Conservation (phyloP, 2,113 vertebrate species). For the Aramus guarauna region DNA sequence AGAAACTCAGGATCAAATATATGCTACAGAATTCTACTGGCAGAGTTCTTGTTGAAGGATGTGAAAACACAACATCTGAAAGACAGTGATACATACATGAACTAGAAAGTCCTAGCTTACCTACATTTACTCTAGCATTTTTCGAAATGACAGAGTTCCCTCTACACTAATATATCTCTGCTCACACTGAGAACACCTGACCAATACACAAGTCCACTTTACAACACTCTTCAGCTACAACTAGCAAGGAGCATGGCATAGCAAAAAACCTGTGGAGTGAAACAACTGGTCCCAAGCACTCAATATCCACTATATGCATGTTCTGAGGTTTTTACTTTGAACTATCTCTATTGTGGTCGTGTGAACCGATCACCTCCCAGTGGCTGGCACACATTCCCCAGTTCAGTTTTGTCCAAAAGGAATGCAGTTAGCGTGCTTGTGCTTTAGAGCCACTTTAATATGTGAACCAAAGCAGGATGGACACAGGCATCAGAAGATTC, state of each 20-base stretch:
- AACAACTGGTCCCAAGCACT: neutral
- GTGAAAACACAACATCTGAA: neutral
- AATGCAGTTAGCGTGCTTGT: neutral
- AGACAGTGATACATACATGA: neutral
- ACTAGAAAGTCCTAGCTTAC: neutral
- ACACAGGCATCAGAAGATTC: neutral
- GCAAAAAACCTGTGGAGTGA: neutral
- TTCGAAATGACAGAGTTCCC: neutral
- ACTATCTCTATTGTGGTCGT: too few relatives aligned
- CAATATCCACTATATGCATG: fast-evolving
- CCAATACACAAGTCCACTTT: neutral
- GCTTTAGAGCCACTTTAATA: neutral
- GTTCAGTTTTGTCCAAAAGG: neutral
- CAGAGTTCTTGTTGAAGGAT: neutral
- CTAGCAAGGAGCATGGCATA: neutral
- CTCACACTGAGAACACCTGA: neutral
- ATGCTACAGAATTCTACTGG: neutral
- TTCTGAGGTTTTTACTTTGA: neutral
- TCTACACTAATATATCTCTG: neutral
- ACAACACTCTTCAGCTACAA: neutral
- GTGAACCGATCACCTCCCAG: neutral
- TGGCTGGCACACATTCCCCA: fast-evolving
- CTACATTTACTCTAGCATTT: neutral
- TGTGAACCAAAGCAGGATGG: fast-evolving
- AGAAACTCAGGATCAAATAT: neutral